Base-by-base conservation (phyloP, 1,140 invertebrate genomes). In the Bombus cullumanus region DNA sequence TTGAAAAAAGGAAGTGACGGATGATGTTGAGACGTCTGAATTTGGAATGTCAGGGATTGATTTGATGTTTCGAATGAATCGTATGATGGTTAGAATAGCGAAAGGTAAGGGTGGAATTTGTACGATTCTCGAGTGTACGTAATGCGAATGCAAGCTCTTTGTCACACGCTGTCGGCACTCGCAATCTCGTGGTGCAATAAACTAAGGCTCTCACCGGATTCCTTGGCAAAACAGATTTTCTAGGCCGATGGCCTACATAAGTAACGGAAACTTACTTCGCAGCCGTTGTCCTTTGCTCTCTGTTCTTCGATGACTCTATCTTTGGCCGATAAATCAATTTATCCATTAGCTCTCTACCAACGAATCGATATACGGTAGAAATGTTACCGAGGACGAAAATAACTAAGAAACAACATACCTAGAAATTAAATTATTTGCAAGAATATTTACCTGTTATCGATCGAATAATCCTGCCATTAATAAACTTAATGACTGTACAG, bases 121-220 rank as follows among this genome's bases (percentile, higher is more conserved):
- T 25, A 25, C 73, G 43, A 57, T 57, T 53, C 73, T 57, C 43
- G 31, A 53, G 43, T 31, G 43, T 57, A 75, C 31, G 31, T 57
- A 59, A 59, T 12, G 74, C 34, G 47, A 75, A 57, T 75, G 47
- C 74, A 9, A 59, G 31, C 53, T 18, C 43, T 76, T 76, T n/a
- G 47, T 76, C 74, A 75, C 74, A 37, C 31, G 74, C 31, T 28
- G 47, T 25, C 47, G 34, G 34, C 31, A 3, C 47, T 57, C 12
- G 74, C 47, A 57, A 57, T 75, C 72, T 74, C 72, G 43, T 8
- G 43, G 43, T 43, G 73, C 73, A 53, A 75, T 75, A 75, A 75
- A 75, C 43, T 37, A 53, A 3, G 31, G 43, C 73, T 74, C 43
- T 53, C 73, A 6, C 3, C 73, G 31, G 47, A 28, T 13, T 37